Percentiles rank a stretch among this genome's conserved stretches.
phyloP scores from a whole-genome alignment of 2,888 invertebrate genomes.

The Lasioglossum calceatum region DNA sequence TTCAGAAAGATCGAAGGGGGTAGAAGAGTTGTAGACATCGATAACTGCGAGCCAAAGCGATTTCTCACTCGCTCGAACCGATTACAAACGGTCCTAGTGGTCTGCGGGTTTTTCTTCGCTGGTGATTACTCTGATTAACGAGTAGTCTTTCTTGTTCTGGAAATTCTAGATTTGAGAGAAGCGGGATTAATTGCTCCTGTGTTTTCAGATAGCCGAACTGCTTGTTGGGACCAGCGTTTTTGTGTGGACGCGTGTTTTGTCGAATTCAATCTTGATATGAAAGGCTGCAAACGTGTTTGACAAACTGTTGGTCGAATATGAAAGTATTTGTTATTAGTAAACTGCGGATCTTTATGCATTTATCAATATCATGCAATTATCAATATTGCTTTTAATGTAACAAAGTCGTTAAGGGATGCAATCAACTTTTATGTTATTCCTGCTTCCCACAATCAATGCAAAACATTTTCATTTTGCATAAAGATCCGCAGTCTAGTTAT shows the following conservation, averaged over 20 bases:
- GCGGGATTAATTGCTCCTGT: not conserved
- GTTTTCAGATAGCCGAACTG: not conserved
- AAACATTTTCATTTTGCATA: too few relatives aligned
- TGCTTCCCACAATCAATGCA: too few relatives aligned
- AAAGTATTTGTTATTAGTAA: not conserved
- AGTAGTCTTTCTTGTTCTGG: too few relatives aligned
- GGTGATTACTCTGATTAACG: not conserved
- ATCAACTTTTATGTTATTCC: too few relatives aligned
- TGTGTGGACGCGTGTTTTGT: not conserved
- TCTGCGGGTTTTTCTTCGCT: not conserved
- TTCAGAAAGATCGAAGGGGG: not conserved
- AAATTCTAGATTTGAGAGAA: not conserved
- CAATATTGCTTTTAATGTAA: too few relatives aligned
- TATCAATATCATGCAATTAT: too few relatives aligned
- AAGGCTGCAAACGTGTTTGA: not conserved
- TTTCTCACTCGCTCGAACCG: not conserved
- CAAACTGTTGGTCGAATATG: too few relatives aligned
- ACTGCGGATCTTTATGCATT: too few relatives aligned
- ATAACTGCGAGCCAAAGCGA: not conserved
- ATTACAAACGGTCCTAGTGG: not conserved
- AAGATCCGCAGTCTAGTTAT: too few relatives aligned
- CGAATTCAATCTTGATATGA: not conserved
- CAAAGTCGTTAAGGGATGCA: too few relatives aligned
- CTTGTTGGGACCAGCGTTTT: not conserved
- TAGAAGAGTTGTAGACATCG: conserved; percentile 3